Evolutionary conservation across 2,888 invertebrate genomes (phyloP), one percentile per base, ranked within the genome.

Genomic region (Cheilosia impressa): DNA sequence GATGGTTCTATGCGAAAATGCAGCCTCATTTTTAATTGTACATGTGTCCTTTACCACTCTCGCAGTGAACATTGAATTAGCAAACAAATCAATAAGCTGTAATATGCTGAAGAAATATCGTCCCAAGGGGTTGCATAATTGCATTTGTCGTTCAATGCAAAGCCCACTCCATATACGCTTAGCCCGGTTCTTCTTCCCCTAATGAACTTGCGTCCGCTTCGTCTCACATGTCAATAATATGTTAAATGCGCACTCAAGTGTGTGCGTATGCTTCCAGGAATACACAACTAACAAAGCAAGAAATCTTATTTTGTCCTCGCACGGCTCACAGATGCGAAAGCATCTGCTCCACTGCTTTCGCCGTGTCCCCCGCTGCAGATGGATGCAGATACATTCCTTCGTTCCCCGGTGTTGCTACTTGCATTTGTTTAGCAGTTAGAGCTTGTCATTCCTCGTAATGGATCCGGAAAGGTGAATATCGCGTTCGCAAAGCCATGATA

Each of bases 391-490:
- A 65, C 60, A 84, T 84, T 84, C 80, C 75, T 50, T 65, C 68
- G 55, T 62, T 65, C 22, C 5, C 53, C 57, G 57, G 57, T 50
- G 66, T 80, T 72, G 80, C 76, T 80, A 76, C 80, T 85, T 81
- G 76, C 85, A 81, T 85, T 85, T 85, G 76, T 81, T 85, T 68
- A 76, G 80, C 80, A 85, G 76, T 85, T 81, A 85, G 85, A 85
- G 85, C 85, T 85, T 85, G 85, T 85, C 85, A 85, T 85, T 80
- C 80, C 76, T 58, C 76, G 85, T 85, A 85, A 85, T 85, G 85
- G 80, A 85, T 85, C 85, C 85, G 80, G 81, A 85, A 85, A 85
- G 85, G 85, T 80, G 85, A 81, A 85, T 85, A 85, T 81, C 85
- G 80, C 85, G 72, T 85, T 81, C 81, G 76, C 72, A 81, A 81